A percentile compares a stretch with the other conserved stretches of the same genome.
Evolutionary conservation across 2,797 vertebrate genomes (phyloP).

Genomic region (Halcyon badia): DNA sequence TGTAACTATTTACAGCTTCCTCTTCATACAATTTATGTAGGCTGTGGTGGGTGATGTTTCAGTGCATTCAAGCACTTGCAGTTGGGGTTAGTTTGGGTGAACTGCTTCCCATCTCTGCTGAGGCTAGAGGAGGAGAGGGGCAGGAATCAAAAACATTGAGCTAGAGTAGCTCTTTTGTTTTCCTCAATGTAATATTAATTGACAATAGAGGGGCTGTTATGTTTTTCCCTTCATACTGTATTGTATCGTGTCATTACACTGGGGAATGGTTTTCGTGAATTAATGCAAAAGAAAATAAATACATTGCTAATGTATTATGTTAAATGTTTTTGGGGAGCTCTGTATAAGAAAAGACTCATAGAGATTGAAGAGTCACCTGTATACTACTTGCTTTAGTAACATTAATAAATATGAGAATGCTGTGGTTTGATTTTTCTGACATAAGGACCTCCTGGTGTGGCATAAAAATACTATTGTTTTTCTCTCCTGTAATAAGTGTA

Average conservation of each 20-base stretch:
- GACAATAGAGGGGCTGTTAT: not conserved
- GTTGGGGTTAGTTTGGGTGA: constrained; percentile 14
- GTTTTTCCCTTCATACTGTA: not conserved
- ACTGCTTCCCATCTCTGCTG: not conserved
- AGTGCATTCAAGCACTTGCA: not conserved
- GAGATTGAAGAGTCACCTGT: not conserved
- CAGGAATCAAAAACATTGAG: not conserved
- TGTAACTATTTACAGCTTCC: not conserved
- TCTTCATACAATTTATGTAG: not conserved
- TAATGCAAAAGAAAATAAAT: not conserved
- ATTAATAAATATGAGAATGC: not conserved
- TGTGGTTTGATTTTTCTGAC: not conserved
- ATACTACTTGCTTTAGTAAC: not conserved
- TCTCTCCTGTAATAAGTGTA: not conserved
- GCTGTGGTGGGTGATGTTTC: not conserved
- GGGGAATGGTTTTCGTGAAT: not conserved
- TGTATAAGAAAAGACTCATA: not conserved
- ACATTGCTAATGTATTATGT: not conserved
- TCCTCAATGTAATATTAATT: not conserved
- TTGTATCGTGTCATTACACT: not conserved
- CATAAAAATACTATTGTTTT: not conserved
- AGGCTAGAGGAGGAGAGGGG: not conserved
- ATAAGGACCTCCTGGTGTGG: not conserved
- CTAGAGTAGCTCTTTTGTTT: not conserved
- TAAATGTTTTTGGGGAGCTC: not conserved